Base-by-base conservation (phyloP, 2,797 vertebrate species). In the Alosa sapidissima region DNA sequence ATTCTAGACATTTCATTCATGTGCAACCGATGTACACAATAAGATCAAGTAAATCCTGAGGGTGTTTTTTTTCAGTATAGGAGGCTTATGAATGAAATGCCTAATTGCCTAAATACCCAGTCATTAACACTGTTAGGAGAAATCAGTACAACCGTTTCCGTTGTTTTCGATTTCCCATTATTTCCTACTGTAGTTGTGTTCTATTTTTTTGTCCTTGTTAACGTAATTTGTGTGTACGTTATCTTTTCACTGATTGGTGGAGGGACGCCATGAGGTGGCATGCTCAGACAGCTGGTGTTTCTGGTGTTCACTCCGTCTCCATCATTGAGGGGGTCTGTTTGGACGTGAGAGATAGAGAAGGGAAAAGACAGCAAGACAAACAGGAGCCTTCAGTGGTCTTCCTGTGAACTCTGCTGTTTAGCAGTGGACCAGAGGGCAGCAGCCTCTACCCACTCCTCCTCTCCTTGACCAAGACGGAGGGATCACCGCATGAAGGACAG, bases 31-130 rank as follows among this genome's bases (percentile, higher is more conserved):
- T 41, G 41, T 41, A 41, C 41, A 41, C 41, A 41, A 3, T 41
- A 41, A 41, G 3, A 41, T 41, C 41, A 41, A 41, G 41, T 41
- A 41, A 41, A 41, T 41, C 41, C 41, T 41, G 41, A 41, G 41
- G 41, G 1, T 41, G 1, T 41, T 41, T 41, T 41, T 41, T 41
- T 41, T 41, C 41, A 41, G 41, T 87, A 88, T 81, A 83, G 82
- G 81, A 47, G 45, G 11, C 89, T 88, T n/a, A n/a, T n/a, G 41
- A 90, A 89, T 87, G 89, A 88, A 89, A 86, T 86, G 85, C 52
- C 41, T 41, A 41, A 41, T 24, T 28, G 48, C 78, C 83, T 86
- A 85, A 85, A 85, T 47, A 51, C 55, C 19, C n/a, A n/a, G 55
- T 19, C 55, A 1, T 58, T 8, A 28, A 65, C 11, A 9, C 62